Evolutionary conservation across 2,888 invertebrate species (phyloP).

Genomic region (Loripinus fragilis): DNA sequence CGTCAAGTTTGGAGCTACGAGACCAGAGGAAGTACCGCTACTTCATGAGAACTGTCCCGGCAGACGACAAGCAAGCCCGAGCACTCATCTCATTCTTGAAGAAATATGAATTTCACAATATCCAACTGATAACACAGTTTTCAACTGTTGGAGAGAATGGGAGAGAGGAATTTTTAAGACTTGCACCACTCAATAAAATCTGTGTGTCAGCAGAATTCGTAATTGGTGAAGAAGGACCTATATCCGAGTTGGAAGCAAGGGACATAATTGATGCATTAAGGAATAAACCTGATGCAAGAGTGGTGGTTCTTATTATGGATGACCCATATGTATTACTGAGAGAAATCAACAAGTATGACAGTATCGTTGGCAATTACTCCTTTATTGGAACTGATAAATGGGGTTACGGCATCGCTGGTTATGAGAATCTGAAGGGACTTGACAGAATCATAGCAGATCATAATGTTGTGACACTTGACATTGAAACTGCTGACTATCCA

Average conservation of each 20-base stretch:
- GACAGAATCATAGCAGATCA: constrained; percentile 43
- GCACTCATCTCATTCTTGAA: constrained; percentile 83
- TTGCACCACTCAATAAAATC: constrained; percentile 75
- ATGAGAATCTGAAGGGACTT: constrained; percentile 62
- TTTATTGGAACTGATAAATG: constrained; percentile 80
- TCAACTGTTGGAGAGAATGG: constrained; percentile 74
- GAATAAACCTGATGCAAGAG: constrained; percentile 61
- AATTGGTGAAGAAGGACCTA: constrained; percentile 64
- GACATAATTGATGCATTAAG: constrained; percentile 55
- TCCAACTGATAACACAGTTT: constrained; percentile 80
- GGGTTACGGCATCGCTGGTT: constrained; percentile 69
- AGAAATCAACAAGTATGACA: constrained; percentile 52
- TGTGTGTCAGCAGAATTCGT: constrained; percentile 75
- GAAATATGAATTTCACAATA: constrained; percentile 82
- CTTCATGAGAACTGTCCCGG: constrained; percentile 79
- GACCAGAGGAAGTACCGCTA: constrained; percentile 72
- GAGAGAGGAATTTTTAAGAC: constrained; percentile 73
- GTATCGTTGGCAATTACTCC: constrained; percentile 56
- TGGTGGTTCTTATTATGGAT: constrained; percentile 75
- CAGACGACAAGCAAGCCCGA: constrained; percentile 79
- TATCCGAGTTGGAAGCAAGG: constrained; percentile 61
- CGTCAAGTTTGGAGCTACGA: constrained; percentile 72
- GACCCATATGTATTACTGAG: constrained; percentile 71
- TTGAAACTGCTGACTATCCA: constrained; percentile 80
- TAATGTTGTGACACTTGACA: constrained; percentile 72